A percentile compares a stretch with the other conserved stretches of the same genome.
Conservation (phyloP, 2,888 invertebrate genomes). For the Aricia artaxerxes region DNA sequence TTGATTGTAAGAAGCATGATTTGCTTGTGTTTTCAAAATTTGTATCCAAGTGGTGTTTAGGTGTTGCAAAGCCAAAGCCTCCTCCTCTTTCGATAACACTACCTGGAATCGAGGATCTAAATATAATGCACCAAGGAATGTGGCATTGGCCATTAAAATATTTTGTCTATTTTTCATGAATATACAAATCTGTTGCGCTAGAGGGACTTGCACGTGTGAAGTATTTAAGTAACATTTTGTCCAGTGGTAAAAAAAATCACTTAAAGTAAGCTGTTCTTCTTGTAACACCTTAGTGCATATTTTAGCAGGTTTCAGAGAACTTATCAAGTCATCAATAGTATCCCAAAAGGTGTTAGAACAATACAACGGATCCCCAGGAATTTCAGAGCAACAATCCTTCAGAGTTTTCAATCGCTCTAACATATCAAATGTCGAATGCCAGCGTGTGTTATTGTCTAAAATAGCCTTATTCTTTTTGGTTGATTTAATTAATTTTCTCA, state of each 20-base stretch:
- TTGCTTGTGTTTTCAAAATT: too few species aligned
- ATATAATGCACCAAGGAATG: too few species aligned
- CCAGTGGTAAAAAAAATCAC: neutral
- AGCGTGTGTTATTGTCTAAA: constrained; percentile 6
- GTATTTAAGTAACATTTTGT: constrained; percentile 4
- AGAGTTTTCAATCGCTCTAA: neutral
- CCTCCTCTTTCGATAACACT: too few species aligned
- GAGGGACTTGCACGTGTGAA: neutral
- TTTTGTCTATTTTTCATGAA: too few species aligned
- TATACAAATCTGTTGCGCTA: too few species aligned
- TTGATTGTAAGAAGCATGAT: too few species aligned
- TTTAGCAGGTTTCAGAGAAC: neutral
- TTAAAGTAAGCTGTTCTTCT: neutral
- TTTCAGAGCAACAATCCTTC: neutral
- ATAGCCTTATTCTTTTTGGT: constrained; percentile 3
- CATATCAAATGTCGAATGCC: constrained; percentile 7
- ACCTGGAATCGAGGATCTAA: too few species aligned
- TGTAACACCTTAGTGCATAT: neutral
- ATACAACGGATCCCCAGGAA: neutral
- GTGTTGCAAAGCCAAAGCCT: too few species aligned
- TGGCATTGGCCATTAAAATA: too few species aligned
- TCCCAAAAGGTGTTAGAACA: neutral
- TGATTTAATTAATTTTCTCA: neutral
- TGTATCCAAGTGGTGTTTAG: too few species aligned
- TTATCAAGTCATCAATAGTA: neutral